A percentile compares a stretch with the other conserved stretches of the same genome.
phyloP scores from a whole-genome alignment of 2,113 vertebrate genomes.

The Hylia prasina region DNA sequence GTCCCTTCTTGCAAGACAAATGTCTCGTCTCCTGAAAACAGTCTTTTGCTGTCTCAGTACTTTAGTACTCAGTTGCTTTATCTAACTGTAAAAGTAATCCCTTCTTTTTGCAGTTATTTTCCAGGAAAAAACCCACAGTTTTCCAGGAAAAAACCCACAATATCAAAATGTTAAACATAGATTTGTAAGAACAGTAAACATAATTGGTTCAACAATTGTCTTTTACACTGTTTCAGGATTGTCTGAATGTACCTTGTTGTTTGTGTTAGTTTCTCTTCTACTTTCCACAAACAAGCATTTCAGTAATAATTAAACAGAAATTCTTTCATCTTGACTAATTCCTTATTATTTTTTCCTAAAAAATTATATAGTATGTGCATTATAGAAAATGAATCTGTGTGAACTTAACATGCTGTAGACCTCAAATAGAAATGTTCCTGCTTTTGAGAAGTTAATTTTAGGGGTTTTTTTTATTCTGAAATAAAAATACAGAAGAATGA shows the following conservation, averaged over 20 bases:
- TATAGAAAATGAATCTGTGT: neutral
- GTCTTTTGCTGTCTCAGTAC: neutral
- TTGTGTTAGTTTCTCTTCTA: neutral
- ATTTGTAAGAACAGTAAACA: neutral
- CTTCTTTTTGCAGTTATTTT: neutral
- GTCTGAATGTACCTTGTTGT: neutral
- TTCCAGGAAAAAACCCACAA: fast-evolving
- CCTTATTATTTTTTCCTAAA: neutral
- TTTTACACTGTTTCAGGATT: neutral
- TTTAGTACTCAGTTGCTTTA: neutral
- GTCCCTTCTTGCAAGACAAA: neutral
- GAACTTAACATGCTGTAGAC: neutral
- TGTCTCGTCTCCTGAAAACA: neutral
- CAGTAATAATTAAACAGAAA: neutral
- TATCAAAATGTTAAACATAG: neutral
- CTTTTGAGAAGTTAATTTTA: neutral
- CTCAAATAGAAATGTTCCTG: neutral
- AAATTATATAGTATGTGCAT: neutral
- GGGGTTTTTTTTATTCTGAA: neutral
- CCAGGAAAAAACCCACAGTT: no score
- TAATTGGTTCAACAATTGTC: neutral
- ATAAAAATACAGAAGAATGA: neutral
- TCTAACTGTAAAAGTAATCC: neutral
- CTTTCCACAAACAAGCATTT: neutral
- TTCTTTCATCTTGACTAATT: neutral